phyloP scores from a whole-genome alignment of 1,140 invertebrate species.

The Drosophila pallidifrons region DNA sequence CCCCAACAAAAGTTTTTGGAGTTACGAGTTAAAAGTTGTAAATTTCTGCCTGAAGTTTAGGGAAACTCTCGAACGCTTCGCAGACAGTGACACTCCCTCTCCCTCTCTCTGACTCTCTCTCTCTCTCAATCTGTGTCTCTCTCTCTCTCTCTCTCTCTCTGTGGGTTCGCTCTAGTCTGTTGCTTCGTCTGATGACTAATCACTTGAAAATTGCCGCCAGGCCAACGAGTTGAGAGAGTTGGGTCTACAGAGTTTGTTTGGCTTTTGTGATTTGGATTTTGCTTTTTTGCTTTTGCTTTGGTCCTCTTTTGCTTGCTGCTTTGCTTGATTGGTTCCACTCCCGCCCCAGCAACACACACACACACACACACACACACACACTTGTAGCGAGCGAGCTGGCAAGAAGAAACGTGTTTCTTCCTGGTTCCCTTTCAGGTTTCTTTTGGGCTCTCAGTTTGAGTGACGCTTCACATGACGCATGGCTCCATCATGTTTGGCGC shows the following conservation, averaged over 20 bases:
- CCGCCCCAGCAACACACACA: constrained; percentile 28
- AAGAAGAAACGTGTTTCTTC: constrained; percentile 67
- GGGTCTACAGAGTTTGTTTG: constrained; percentile 39
- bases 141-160: constrained; percentile 14
- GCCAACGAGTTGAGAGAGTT: constrained; percentile 28
- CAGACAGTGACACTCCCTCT: constrained; percentile 12
- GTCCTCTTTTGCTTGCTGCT: constrained; percentile 52
- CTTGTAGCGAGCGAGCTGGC: neutral
- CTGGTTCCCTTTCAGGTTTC: constrained; percentile 56
- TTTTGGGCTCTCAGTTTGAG: constrained; percentile 43
- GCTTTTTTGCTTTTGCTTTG: constrained; percentile 41
- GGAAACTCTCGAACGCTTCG: constrained; percentile 30
- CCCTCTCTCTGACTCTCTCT: neutral
- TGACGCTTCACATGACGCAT: constrained; percentile 63
- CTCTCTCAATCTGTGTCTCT: constrained; percentile 1
- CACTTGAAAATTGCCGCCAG: constrained; percentile 72
- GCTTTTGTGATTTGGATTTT: constrained; percentile 56
- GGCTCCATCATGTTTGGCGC: constrained; percentile 43
- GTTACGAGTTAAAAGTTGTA: constrained; percentile 3
- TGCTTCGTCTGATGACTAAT: constrained; percentile 68
- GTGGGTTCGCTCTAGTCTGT: constrained; percentile 10
- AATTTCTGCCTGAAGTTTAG: constrained; percentile 15
- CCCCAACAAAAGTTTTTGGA: neutral
- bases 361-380: constrained; percentile 23
- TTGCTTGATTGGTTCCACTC: constrained; percentile 75